Evolutionary conservation across 2,888 invertebrate species (phyloP).

Genomic region (Tachina grossa): DNA sequence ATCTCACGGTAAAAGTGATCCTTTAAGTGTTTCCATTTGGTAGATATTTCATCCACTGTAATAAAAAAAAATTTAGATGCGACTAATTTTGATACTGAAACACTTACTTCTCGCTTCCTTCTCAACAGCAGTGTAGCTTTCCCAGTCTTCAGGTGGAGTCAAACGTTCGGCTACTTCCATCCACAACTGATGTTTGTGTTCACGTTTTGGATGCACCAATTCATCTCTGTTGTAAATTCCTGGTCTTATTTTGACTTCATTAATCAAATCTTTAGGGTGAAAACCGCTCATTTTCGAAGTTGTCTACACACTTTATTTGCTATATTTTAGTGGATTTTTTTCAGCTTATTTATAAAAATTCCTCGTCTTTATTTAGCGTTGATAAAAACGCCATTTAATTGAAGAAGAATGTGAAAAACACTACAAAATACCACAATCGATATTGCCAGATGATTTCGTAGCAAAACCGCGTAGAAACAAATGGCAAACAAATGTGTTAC

Average conservation of each 20-base stretch:
- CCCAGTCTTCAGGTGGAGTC: conserved; percentile 64
- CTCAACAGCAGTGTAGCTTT: conserved; percentile 60
- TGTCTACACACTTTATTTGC: conserved; percentile 48
- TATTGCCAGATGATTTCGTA: conserved; percentile 8
- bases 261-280: conserved; percentile 63
- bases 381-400: conserved; percentile 62
- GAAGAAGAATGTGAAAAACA: neutral
- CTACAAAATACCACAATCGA: neutral
- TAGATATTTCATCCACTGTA: conserved; percentile 64
- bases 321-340: conserved; percentile 42
- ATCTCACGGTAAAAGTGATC: conserved; percentile 67
- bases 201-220: conserved; percentile 51
- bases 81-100: neutral
- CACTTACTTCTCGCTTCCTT: conserved; percentile 58
- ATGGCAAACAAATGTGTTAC: neutral
- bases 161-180: conserved; percentile 64
- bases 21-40: conserved; percentile 67
- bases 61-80: neutral
- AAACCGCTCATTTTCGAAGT: conserved; percentile 64
- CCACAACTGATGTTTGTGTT: conserved; percentile 63
- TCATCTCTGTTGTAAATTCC: conserved; percentile 59
- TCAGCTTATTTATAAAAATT: conserved; percentile 56
- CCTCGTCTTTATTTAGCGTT: conserved; percentile 46
- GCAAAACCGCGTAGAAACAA: neutral
- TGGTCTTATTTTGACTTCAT: conserved; percentile 60